phyloP scores from a whole-genome alignment of 2,113 vertebrate genomes.

The Fukomys damarensis region DNA sequence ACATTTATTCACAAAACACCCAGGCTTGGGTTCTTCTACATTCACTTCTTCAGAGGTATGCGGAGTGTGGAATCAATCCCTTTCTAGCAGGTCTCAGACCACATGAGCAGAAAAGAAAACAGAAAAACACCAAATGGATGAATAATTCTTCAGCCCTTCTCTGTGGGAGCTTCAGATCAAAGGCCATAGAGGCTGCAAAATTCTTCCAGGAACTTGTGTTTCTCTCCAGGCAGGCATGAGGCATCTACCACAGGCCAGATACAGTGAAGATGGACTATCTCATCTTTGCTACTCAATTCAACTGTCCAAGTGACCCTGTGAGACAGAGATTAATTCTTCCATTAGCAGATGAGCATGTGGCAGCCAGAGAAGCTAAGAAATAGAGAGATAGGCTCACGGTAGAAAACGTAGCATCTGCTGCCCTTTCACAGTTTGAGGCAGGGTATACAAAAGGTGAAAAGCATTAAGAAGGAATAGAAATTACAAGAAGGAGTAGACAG shows the following conservation, averaged over 20 bases:
- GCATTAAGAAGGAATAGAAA: constrained; percentile 2
- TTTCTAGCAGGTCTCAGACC: background rate
- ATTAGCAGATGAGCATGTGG: background rate
- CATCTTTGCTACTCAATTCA: background rate
- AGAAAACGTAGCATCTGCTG: constrained; percentile 56
- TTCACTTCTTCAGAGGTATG: background rate
- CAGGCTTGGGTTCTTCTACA: background rate
- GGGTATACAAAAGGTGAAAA: constrained; percentile 56
- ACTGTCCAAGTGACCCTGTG: background rate
- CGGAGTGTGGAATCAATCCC: background rate
- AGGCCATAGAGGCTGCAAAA: background rate
- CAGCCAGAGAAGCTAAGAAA: constrained; percentile 2
- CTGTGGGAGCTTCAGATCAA: background rate
- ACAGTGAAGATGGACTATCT: rapidly evolving
- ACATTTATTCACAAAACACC: constrained; percentile 59
- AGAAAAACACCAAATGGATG: background rate
- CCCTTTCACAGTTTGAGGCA: constrained; percentile 24
- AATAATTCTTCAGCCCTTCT: background rate
- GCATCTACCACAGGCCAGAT: background rate
- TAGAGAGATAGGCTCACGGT: background rate
- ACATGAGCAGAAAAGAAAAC: background rate
- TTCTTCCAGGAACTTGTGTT: background rate
- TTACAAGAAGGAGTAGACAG: background rate
- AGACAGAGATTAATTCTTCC: background rate
- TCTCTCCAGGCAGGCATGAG: rapidly evolving